Base-by-base conservation (phyloP, 2,888 invertebrate genomes). In the Crocallis elinguaria region DNA sequence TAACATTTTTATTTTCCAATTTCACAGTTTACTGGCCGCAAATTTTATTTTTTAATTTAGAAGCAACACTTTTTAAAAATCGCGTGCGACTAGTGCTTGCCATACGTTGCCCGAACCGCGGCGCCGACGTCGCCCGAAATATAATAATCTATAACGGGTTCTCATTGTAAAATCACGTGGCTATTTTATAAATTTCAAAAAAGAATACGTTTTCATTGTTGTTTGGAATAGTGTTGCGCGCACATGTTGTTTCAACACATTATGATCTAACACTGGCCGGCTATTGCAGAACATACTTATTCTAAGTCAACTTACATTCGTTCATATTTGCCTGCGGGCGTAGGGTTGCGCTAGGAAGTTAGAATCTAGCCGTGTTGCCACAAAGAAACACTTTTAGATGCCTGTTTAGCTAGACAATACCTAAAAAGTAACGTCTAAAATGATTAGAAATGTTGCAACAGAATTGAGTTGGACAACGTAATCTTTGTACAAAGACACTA, bases 301-400 rank as follows among this genome's bases (percentile, higher is more conserved):
- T 91, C 91, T 91, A 91, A 91, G 89, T 91, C 91, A 90, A 90
- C 90, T 91, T 87, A 91, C 91, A 91, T 90, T 91, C 91, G 91
- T 91, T 91, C 91, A 91, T 91, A 91, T 91, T 91, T 90, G 91
- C 91, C 90, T 91, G 90, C 85, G 82, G 88, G 77, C 84, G 67
- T 91, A 91, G 91, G 91, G 91, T 79, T 91, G 90, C 66, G 81
- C 84, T 80, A 70, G 75, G 78, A 78, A 67, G 66, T 77, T 80
- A 83, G 82, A 75, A 71, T 73, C 61, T 64, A 64, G 57, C 59
- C 46, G 49, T 44, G 37, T 41, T 51, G n/a, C n/a, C n/a, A n/a
- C n/a, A n/a, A n/a, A n/a, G n/a, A n/a, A n/a, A n/a, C n/a, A n/a
- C n/a, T n/a, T n/a, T n/a, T n/a, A n/a, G n/a, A n/a, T n/a, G n/a